Conservation (phyloP, 2,113 vertebrate species). For the Serinus canaria region DNA sequence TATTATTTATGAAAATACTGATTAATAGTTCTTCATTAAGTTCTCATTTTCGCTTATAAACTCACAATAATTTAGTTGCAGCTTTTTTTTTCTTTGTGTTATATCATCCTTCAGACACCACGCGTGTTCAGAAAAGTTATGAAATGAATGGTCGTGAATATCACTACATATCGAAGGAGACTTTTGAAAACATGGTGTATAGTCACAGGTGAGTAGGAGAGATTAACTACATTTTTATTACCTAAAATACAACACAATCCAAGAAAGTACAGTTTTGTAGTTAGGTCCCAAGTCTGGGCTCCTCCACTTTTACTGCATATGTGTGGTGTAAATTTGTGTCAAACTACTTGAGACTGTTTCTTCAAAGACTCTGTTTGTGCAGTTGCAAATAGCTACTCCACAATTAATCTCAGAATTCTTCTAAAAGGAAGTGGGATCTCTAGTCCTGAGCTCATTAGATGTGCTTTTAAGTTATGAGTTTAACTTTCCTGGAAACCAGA, state of each 20-base stretch:
- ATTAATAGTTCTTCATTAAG: background rate
- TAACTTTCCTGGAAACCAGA: background rate
- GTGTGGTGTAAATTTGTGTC: background rate
- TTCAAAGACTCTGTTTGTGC: background rate
- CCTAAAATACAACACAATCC: background rate
- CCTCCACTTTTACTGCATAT: background rate
- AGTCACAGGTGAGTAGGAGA: conserved; percentile 80
- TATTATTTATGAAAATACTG: background rate
- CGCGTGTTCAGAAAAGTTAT: conserved; percentile 84
- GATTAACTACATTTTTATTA: background rate
- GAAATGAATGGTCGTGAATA: conserved; percentile 93
- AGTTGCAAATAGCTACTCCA: background rate
- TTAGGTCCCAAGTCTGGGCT: background rate
- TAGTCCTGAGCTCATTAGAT: background rate
- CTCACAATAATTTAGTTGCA: background rate
- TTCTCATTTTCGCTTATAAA: background rate
- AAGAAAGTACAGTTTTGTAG: background rate
- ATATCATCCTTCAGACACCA: conserved; percentile 81
- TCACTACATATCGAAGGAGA: conserved; percentile 87
- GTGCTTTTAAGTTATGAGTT: background rate
- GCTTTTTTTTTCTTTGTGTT: background rate
- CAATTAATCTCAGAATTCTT: background rate
- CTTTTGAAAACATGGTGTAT: conserved; percentile 89
- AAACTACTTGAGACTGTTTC: background rate
- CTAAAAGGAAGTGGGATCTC: background rate